Evolutionary conservation across 2,797 vertebrate species (phyloP).

Genomic region (Lepus townsendii): DNA sequence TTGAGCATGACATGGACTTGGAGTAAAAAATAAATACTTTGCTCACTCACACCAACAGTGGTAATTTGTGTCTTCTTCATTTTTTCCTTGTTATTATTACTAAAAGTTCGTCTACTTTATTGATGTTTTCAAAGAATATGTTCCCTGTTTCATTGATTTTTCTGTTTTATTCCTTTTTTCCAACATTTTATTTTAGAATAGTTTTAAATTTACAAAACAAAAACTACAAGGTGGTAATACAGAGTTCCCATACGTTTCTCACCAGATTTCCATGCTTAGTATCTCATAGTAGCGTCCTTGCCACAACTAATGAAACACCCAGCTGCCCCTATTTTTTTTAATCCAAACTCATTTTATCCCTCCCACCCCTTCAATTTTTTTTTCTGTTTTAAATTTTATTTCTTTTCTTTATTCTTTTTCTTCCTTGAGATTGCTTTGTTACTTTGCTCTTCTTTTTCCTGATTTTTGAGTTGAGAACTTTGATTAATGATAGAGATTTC

Average conservation of each 20-base stretch:
- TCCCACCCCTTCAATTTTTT: background rate
- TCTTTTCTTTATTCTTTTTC: background rate
- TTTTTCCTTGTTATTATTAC: background rate
- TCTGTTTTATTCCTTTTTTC: background rate
- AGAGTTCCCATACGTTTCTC: no score
- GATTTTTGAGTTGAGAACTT: background rate
- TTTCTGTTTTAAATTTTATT: background rate
- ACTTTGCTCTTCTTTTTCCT: background rate
- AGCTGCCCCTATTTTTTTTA: no score
- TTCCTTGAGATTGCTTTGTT: background rate
- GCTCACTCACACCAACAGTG: background rate
- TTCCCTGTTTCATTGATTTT: constrained; percentile 15
- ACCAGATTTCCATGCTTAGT: no score
- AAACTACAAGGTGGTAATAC: no score
- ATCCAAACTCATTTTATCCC: no score
- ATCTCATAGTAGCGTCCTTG: no score
- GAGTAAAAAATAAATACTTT: no score
- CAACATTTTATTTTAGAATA: no score
- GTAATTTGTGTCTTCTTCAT: background rate
- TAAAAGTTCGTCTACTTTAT: background rate
- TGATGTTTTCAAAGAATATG: background rate
- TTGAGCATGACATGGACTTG: no score
- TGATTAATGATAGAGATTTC: background rate
- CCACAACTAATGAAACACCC: no score
- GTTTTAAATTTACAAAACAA: no score